Evolutionary conservation across 2,113 vertebrate species (phyloP), one percentile per base, ranked within the genome.

Genomic region (Clupea harengus): DNA sequence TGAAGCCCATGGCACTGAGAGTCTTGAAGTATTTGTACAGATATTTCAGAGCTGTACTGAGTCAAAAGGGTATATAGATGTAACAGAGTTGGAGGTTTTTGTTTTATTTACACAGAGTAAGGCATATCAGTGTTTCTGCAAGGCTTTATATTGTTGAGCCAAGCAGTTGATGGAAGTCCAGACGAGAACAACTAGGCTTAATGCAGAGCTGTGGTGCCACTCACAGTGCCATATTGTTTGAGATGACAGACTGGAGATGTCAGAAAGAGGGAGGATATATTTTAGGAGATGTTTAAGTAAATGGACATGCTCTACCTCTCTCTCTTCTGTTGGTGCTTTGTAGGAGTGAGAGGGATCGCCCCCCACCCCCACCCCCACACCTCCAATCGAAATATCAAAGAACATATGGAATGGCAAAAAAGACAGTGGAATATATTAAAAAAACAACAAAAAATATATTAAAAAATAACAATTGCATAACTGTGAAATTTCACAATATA

Each of bases 401-500:
- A 81, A 84, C 87, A 78, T 13, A 13, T 52, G 60, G 84, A 86
- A 84, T 83, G 78, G 81, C 60, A 47, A 89, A 3, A 44, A 78
- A 90, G 91, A 93, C 91, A 88, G 89, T 54, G 88, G 89, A 82
- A 84, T 87, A 88, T 91, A 82, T 83, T 86, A 49, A 89, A 87
- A 39, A 86, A 85, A 82, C 39, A 49, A 64, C 44, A 25, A 50
- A 81, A 75, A 81, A 47, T 85, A 81, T 81, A 82, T 45, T n/a
- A 85, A 81, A 64, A 84, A 84, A 46, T 6, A 85, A 78, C 72
- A 78, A 78, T 78, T 78, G 72, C 72, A 78, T 78, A 86, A 94
- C 92, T 57, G 85, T 86, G 90, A 94, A 94, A 91, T 87, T 90
- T 93, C 92, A 94, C 93, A 94, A 95, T 95, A 95, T 95, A 95